A percentile compares a stretch with the other conserved stretches of the same genome.
phyloP scores from a whole-genome alignment of 2,113 vertebrate genomes.

The Amazona vittata region DNA sequence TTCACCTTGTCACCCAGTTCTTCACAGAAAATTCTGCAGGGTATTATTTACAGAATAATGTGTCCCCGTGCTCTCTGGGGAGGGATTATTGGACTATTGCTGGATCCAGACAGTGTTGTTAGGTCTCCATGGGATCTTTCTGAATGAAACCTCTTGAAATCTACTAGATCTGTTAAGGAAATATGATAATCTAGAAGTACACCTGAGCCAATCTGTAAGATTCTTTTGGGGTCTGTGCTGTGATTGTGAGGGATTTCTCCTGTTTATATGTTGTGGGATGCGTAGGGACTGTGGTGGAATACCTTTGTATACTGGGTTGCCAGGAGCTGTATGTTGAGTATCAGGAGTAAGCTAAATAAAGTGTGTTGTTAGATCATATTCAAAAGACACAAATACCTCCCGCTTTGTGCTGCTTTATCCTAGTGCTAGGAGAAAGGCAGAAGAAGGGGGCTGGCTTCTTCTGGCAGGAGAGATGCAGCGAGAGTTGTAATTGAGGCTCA shows the following conservation, averaged over 20 bases:
- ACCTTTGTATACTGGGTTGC: neutral
- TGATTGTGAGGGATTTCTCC: neutral
- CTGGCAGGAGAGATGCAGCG: neutral
- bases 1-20: neutral
- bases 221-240: neutral
- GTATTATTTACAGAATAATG: neutral
- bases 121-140: neutral
- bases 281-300: neutral
- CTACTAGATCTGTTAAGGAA: neutral
- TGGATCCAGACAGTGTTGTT: neutral
- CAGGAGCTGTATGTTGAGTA: neutral
- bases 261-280: neutral
- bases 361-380: neutral
- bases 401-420: neutral
- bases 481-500: neutral
- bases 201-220: neutral
- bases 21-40: neutral
- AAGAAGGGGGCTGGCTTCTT: neutral
- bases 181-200: neutral
- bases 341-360: neutral
- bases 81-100: neutral
- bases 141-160: neutral
- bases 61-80: neutral
- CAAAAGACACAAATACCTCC: neutral
- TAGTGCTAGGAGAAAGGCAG: neutral